A percentile compares a stretch with the other conserved stretches of the same genome.
phyloP scores from a whole-genome alignment of 2,888 invertebrate species.

The Neoaliturus tenellus region DNA sequence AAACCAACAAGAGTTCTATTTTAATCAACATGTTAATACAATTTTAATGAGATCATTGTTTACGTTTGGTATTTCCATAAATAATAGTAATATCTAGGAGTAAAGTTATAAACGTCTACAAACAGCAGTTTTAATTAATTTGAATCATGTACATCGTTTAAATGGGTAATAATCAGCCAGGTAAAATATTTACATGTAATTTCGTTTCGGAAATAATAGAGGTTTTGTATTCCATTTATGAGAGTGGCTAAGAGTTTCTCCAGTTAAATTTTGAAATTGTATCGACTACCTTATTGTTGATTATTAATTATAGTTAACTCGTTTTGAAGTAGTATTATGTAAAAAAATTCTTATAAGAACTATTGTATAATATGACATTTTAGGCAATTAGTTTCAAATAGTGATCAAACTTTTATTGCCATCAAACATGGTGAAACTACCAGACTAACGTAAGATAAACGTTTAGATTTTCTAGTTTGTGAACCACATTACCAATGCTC shows the following conservation, averaged over 20 bases:
- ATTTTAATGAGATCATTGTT: slow-evolving; percentile 31
- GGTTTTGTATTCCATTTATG: not conserved
- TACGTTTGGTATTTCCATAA: slow-evolving; percentile 24
- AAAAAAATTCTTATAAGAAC: too few species aligned
- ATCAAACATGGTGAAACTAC: too few species aligned
- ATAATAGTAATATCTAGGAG: slow-evolving; percentile 31
- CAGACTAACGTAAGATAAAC: too few species aligned
- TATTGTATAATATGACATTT: too few species aligned
- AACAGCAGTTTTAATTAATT: slow-evolving; percentile 41
- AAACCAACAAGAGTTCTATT: slow-evolving; percentile 37
- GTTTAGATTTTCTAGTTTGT: too few species aligned
- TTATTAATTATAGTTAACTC: too few species aligned
- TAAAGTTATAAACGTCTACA: slow-evolving; percentile 17
- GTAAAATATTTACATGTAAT: slow-evolving; percentile 5
- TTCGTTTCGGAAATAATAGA: not conserved
- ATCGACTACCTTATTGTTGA: too few species aligned
- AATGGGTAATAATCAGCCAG: slow-evolving; percentile 18
- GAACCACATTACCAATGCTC: too few species aligned
- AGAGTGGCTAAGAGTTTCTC: not conserved
- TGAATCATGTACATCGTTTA: slow-evolving; percentile 7
- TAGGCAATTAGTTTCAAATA: too few species aligned
- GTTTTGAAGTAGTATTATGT: too few species aligned
- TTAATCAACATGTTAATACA: slow-evolving; percentile 40
- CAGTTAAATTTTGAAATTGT: too few species aligned
- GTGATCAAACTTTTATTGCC: too few species aligned